Conservation (phyloP, 2,797 vertebrate species). For the Poecilia gillii region DNA sequence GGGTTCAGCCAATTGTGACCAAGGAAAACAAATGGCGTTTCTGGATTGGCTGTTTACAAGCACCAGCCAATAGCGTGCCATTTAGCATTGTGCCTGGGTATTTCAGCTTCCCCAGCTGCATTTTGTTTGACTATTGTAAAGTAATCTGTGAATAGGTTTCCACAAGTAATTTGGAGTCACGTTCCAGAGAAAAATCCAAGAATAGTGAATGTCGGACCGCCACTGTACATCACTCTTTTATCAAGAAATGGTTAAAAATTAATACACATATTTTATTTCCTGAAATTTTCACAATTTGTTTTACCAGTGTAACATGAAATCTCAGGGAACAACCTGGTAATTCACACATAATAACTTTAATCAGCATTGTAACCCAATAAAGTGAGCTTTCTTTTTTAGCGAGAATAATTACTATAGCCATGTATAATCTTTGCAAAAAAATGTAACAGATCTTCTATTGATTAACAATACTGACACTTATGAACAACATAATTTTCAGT, state of each 20-base stretch:
- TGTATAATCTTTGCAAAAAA: slow-evolving; percentile 86
- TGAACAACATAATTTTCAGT: slow-evolving; percentile 82
- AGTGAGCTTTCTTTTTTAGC: slow-evolving; percentile 78
- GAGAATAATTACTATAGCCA: slow-evolving; percentile 84
- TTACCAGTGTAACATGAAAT: slow-evolving; percentile 73
- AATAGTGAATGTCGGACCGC: background rate
- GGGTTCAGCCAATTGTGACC: background rate
- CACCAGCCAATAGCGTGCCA: background rate
- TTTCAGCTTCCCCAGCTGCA: background rate
- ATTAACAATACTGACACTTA: slow-evolving; percentile 84
- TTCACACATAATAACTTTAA: slow-evolving; percentile 89
- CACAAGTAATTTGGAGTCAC: background rate
- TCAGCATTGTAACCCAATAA: slow-evolving; percentile 83
- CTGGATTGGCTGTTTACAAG: background rate
- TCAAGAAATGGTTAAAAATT: background rate
- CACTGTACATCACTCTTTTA: background rate
- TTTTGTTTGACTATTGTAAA: background rate
- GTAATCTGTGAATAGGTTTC: background rate
- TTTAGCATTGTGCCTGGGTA: background rate
- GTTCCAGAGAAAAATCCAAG: background rate
- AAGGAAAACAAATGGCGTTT: background rate
- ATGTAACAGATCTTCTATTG: slow-evolving; percentile 83
- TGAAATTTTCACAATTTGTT: background rate
- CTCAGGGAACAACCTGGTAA: slow-evolving; percentile 85
- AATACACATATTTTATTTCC: background rate